Evolutionary conservation across 2,888 invertebrate species (phyloP).

Genomic region (Lysandra bellargus): DNA sequence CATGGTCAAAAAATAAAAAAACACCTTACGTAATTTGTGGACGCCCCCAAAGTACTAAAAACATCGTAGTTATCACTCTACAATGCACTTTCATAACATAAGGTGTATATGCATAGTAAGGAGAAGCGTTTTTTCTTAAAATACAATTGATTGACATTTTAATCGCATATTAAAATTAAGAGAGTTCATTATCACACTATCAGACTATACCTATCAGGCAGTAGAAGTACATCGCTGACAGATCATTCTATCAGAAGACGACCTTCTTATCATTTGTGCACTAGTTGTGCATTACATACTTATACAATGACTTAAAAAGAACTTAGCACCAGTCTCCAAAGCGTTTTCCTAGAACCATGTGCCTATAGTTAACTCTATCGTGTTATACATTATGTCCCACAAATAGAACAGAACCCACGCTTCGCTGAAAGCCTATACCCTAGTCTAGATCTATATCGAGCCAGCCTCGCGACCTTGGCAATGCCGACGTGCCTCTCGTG

Average conservation of each 20-base stretch:
- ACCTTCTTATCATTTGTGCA: no score
- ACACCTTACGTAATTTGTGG: no score
- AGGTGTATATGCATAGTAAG: not conserved
- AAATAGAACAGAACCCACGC: slow-evolving; percentile 8
- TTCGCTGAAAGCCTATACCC: not conserved
- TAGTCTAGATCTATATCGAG: slow-evolving; percentile 8
- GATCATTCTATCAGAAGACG: no score
- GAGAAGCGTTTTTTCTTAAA: no score
- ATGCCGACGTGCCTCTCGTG: not conserved
- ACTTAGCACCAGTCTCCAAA: not conserved
- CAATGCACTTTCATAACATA: not conserved
- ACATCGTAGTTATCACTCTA: not conserved
- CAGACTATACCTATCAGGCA: no score
- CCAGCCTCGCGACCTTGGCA: slow-evolving; percentile 13
- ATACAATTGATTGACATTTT: no score
- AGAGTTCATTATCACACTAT: no score
- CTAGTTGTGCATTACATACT: no score
- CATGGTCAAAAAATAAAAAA: no score
- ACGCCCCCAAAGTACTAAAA: no score
- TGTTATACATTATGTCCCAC: not conserved
- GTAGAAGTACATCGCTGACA: no score
- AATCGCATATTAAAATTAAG: no score
- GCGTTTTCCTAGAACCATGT: not conserved
- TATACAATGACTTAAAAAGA: not conserved
- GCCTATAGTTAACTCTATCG: not conserved